Percentiles rank a stretch among this genome's conserved stretches.
Evolutionary conservation across 2,113 vertebrate species (phyloP).

Genomic region (Periophthalmus modestus): DNA sequence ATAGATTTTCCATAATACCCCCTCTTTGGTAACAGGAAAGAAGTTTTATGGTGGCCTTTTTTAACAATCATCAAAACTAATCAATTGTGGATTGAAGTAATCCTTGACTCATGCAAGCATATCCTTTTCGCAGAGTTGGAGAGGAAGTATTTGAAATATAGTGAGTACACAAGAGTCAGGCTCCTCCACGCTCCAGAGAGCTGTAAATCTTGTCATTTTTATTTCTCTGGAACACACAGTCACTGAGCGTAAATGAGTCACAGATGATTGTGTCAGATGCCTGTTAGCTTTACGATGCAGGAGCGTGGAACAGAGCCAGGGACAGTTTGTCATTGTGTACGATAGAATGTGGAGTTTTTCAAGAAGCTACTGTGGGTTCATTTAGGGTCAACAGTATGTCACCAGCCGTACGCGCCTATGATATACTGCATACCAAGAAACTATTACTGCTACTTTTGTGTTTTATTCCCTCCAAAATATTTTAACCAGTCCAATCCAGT

Average conservation of each 20-base stretch:
- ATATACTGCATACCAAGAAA: neutral
- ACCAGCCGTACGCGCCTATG: neutral
- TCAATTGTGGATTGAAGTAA: neutral
- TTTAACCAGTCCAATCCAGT: neutral
- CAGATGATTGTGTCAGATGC: constrained; percentile 23
- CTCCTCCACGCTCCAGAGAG: constrained; percentile 42
- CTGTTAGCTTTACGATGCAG: neutral
- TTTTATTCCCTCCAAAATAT: neutral
- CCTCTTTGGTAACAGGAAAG: no score
- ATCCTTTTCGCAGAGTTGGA: constrained; percentile 3
- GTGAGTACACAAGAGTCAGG: constrained; percentile 44
- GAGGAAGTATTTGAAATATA: constrained; percentile 56
- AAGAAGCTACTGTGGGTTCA: neutral
- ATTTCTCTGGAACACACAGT: constrained; percentile 53
- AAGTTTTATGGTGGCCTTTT: no score
- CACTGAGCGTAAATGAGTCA: constrained; percentile 45
- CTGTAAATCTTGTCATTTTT: constrained; percentile 58
- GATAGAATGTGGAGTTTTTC: neutral
- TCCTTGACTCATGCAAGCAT: neutral
- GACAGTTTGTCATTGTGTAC: neutral
- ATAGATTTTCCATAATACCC: no score
- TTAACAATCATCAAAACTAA: neutral
- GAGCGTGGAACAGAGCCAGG: neutral
- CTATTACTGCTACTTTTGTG: neutral
- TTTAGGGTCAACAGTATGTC: neutral